Base-by-base conservation (phyloP, 2,888 invertebrate species). In the Griposia aprilina region DNA sequence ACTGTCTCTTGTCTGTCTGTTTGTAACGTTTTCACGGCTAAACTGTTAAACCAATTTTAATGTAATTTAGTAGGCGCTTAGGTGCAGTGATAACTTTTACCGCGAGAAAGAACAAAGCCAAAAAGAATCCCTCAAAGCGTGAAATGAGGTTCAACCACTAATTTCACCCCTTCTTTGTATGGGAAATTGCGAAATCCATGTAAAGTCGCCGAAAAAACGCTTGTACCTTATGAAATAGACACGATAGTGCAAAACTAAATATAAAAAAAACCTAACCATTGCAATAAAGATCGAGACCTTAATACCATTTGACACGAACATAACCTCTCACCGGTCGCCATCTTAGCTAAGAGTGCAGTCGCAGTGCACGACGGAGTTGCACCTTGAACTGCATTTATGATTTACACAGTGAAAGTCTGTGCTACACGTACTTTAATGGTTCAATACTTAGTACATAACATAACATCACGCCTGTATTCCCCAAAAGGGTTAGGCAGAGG, bases 381-480 rank as follows among this genome's bases (percentile, higher is more conserved):
- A 90, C 90, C 90, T 90, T 90, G 90, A 90, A 88, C 90, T 82
- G 90, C 87, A 85, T 87, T 83, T 85, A 82, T 82, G 83, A 86
- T 83, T 81, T 87, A 78, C 74, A 85, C 83, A 87, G 89, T 88
- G 90, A 89, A 89, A 90, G 89, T 88, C 80, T 83, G 65, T 84
- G 65, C 76, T 69, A 67, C 71, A 82, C 65, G 59, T 62, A 62
- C 41, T 52, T 80, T 45, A 67, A 71, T 73, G n/a, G 26, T 65
- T 68, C 30, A 65, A 60, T 66, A 65, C 72, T 30, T 57, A 62
- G 26, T 26, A 67, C 17, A 26, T 50, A 8, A 30, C 15, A 68
- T 30, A 36, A 36, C 30, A 36, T 36, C 59, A 48, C 23, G 10
- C 30, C 17, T 59, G 6, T 68, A 23, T 23, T 8, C 10, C 8